Base-by-base conservation (phyloP, 2,797 vertebrate genomes). In the Gambusia yucatana region DNA sequence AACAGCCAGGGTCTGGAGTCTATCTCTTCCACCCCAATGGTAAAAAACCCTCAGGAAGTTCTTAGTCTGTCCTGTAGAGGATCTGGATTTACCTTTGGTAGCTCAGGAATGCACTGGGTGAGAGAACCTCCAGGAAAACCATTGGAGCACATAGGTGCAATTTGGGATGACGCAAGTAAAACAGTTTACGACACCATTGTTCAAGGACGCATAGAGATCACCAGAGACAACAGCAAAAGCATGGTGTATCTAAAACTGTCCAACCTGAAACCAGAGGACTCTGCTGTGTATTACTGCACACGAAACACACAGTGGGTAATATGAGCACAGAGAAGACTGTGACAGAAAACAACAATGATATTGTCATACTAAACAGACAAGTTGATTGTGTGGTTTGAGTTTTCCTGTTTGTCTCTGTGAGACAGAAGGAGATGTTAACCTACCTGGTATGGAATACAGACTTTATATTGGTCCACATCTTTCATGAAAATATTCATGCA, bases 1-100 rank as follows among this genome's bases (percentile, higher is more conserved):
- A 71, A 72, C 36, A 73, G 84, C 7, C 28, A 85, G 78, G 0
- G 44, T 44, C 1, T 90, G 69, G 87, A 89, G 84, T 86, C 82
- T 39, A 79, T 85, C 79, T 81, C 85, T 6, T 86, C 77, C 6
- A 77, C n/a, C 33, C n/a, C 78, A 69, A 57, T 78, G 22, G 1
- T 82, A 39, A 90, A 83, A 80, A 78, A 9, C 4, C 71, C 82
- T 22, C 30, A 67, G 20, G 84, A 83, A 77, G 4, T 50, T 0
- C 4, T 82, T 70, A 82, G 79, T 83, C 81, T 90, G 0, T 89
- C 87, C 33, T 86, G 81, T 48, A 83, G 39, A 67, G 85, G 84
- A 61, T 16, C 73, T 78, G 84, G 82, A 48, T 86, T 87, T 63
- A 28, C 16, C 9, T 90, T 86, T 48, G 72, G 59, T 65, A 16